Base-by-base conservation (phyloP, 2,113 vertebrate genomes). In the Oryzias curvinotus region DNA sequence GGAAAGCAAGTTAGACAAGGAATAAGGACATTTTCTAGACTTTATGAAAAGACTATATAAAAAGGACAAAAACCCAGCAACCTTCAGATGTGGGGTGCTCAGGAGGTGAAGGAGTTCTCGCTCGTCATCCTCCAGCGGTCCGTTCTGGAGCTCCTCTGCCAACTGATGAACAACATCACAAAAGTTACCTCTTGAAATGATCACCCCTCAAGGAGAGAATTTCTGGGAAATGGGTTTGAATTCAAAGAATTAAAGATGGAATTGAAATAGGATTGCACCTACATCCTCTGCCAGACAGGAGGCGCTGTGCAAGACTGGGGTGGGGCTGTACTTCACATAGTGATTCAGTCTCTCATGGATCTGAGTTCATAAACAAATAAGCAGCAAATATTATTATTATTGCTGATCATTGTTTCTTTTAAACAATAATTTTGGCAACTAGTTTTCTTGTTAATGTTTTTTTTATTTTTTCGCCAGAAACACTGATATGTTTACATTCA, bases 331-430 rank as follows among this genome's bases (percentile, higher is more conserved):
- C 41, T 91, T 92, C 83, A 95, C 94, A 23, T 94, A 97, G 71
- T 94, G 94, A 68, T 93, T 93, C 62, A 98, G 91, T 42, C 95
- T 95, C 84, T 96, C 95, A 14, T 98, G 96, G 78, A 98, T 96
- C 96, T 98, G 88, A 26, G n/a, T 49, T 10, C 25, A 18, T 45
- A 13, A 6, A 56, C 14, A 59, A 17, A 63, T 16, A 1, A 63
- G 30, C 48, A 68, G 14, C 46, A 57, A 44, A 18, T 36, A 18
- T 18, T 26, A 47, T 18, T 26, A 47, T 18, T 18, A 16, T n/a
- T 30, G 36, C 3, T 18, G 46, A 47, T n/a, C n/a, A 25, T 18
- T 18, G 25, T n/a, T 30, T 8, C 10, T 36, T 12, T 36, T 36
- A 36, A 36, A 10, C 36, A 12, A 12, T 2, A 36, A 8, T 36